Percentiles rank a stretch among this genome's conserved stretches.
phyloP scores from a whole-genome alignment of 2,113 vertebrate species.

The human (Homo sapiens) region DNA sequence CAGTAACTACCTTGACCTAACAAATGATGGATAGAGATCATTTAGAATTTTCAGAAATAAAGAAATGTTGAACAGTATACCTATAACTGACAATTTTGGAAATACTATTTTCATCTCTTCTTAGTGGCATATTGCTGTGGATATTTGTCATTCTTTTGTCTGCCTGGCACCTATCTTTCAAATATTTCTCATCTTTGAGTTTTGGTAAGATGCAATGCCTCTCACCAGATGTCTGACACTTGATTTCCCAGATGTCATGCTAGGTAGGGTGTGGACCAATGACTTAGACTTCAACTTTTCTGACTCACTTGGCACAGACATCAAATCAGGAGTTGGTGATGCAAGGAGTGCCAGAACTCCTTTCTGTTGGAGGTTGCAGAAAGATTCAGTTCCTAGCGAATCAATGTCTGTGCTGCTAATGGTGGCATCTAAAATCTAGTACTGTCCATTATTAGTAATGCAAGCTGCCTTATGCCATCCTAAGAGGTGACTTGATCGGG shows the following conservation, averaged over 20 bases:
- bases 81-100: background rate
- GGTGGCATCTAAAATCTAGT: background rate
- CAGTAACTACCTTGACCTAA: conserved; percentile 13
- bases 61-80: background rate
- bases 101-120: background rate
- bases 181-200: background rate
- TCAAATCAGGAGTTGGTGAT: background rate
- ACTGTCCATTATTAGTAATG: background rate
- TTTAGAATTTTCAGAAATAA: background rate
- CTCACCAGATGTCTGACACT: background rate
- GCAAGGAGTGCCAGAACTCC: background rate
- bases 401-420: background rate
- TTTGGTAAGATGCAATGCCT: background rate
- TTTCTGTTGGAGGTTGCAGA: background rate
- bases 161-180: background rate
- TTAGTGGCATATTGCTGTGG: background rate
- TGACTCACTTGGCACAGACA: background rate
- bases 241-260: background rate
- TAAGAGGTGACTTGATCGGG: background rate
- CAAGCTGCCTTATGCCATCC: background rate
- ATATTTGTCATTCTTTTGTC: background rate
- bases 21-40: background rate
- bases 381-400: background rate
- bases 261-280: background rate
- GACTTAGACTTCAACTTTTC: background rate